A percentile compares a stretch with the other conserved stretches of the same genome.
phyloP scores from a whole-genome alignment of 2,797 vertebrate genomes.

The Luscinia luscinia region DNA sequence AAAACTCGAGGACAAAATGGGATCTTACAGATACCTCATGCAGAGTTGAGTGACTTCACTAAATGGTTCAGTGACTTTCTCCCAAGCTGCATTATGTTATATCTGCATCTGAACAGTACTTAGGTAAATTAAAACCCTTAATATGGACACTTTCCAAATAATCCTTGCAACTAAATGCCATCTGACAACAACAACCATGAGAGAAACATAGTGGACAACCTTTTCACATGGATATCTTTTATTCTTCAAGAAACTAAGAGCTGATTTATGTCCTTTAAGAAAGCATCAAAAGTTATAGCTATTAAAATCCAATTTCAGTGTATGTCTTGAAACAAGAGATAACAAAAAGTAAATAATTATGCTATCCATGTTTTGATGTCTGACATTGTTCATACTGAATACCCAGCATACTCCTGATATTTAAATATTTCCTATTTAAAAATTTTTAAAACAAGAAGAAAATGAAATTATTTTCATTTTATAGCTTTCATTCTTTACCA shows the following conservation, averaged over 20 bases:
- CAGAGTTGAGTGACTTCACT: background rate
- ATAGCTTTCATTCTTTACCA: background rate
- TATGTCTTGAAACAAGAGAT: background rate
- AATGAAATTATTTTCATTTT: background rate
- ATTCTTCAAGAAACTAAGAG: constrained; percentile 4
- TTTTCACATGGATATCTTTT: background rate
- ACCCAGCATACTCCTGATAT: background rate
- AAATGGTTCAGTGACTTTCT: background rate
- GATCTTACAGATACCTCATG: background rate
- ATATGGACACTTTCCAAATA: background rate
- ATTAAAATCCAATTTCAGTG: background rate
- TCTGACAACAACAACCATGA: background rate
- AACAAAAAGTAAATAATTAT: background rate
- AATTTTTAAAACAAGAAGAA: background rate
- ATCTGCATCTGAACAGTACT: background rate
- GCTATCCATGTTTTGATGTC: background rate
- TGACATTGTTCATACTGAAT: background rate
- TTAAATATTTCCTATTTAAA: background rate
- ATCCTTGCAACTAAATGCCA: background rate
- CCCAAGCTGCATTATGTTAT: background rate
- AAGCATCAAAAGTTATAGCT: background rate
- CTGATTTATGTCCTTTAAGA: background rate
- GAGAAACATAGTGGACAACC: background rate
- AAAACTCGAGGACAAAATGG: background rate
- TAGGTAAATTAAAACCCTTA: background rate